Conservation (phyloP, 2,888 invertebrate genomes). For the Rhynchonema sp. region DNA sequence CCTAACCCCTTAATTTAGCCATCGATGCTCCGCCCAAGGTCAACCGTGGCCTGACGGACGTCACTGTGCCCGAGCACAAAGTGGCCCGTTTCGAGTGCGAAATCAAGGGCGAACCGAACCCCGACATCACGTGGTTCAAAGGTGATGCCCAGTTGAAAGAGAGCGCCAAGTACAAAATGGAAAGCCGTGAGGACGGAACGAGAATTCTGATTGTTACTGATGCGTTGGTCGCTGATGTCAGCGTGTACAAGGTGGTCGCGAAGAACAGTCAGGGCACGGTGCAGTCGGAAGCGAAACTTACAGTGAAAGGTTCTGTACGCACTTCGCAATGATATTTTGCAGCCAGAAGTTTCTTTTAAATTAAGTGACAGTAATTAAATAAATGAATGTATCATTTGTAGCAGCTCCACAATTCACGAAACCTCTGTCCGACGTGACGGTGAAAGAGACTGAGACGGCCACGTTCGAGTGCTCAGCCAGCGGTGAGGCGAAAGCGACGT, state of each 20-base stretch:
- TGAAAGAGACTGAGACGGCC: not conserved
- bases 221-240: slow-evolving; percentile 27
- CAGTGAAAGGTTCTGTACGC: not conserved
- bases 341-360: not conserved
- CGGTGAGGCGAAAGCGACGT: not conserved
- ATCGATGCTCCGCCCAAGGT: not conserved
- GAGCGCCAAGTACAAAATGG: not conserved
- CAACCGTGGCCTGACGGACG: not conserved
- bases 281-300: not conserved
- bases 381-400: not conserved
- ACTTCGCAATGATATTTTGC: not conserved
- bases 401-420: not conserved
- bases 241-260: slow-evolving; percentile 20
- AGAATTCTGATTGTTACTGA: slow-evolving; percentile 29
- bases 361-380: not conserved
- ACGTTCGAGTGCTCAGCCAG: not conserved
- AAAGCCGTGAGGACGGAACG: slow-evolving; percentile 2
- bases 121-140: slow-evolving; percentile 15
- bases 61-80: slow-evolving; percentile 8
- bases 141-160: not conserved
- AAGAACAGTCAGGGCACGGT: slow-evolving; percentile 16
- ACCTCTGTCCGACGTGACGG: not conserved
- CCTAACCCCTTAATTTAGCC: not conserved
- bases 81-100: slow-evolving; percentile 10
- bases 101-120: slow-evolving; percentile 11